Conservation (phyloP, 2,888 invertebrate genomes). For the Bombyx huttoni region DNA sequence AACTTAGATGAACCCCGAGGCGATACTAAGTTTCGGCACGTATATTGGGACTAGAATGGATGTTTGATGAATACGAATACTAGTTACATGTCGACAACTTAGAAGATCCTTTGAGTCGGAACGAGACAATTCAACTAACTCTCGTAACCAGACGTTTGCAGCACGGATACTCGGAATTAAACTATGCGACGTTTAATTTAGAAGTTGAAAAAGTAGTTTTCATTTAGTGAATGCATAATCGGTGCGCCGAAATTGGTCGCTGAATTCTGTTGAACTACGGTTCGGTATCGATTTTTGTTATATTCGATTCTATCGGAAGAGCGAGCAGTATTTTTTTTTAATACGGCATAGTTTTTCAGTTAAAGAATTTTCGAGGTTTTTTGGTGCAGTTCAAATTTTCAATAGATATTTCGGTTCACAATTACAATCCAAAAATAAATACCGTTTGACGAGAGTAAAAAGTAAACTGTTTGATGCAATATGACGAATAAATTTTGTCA, state of each 20-base stretch:
- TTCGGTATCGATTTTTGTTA: constrained; percentile 1
- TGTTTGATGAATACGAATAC: constrained; percentile 57
- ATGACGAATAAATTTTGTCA: too few species aligned
- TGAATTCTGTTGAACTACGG: constrained; percentile 48
- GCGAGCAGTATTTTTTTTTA: too few species aligned
- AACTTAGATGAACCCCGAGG: constrained; percentile 54
- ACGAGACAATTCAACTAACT: not conserved
- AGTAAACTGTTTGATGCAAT: too few species aligned
- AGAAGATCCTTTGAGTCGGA: not conserved
- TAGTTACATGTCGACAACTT: constrained; percentile 26
- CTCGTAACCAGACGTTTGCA: constrained; percentile 2
- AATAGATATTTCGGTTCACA: too few species aligned
- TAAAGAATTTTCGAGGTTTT: too few species aligned
- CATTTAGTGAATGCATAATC: constrained; percentile 41
- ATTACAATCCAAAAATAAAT: too few species aligned
- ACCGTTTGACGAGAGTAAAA: too few species aligned
- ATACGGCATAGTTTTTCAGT: too few species aligned
- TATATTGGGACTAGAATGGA: constrained; percentile 51
- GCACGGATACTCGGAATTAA: constrained; percentile 6
- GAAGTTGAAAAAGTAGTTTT: constrained; percentile 33
- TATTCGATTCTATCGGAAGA: constrained; percentile 21
- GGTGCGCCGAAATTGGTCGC: constrained; percentile 40
- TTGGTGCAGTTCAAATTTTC: too few species aligned
- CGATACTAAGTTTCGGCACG: constrained; percentile 45
- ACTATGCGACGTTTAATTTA: constrained; percentile 24